These are phyloP conservation scores for Leptoclinus maculatus DNA, from an alignment of 2,797 vertebrate genomes.

Conservation along the genomic window DNA sequence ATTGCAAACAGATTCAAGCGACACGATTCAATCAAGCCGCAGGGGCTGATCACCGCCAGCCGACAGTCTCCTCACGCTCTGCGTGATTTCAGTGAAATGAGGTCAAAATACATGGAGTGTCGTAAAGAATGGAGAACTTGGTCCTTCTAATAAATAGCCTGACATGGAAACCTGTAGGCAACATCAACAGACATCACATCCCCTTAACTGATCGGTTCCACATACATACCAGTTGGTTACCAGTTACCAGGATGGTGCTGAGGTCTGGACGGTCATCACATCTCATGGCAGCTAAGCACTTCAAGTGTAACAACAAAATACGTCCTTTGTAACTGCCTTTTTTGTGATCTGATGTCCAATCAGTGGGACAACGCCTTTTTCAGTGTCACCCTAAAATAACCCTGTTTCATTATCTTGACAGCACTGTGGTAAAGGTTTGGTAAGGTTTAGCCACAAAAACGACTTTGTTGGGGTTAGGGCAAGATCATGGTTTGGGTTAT, in stretches of 20 bases:
- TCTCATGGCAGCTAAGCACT: no score
- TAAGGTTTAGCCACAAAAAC: no score
- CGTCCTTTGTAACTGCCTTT: no score
- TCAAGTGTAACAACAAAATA: not conserved
- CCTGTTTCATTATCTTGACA: no score
- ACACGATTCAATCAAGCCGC: slow-evolving; percentile 49
- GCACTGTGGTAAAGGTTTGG: no score
- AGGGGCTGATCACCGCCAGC: slow-evolving; percentile 22
- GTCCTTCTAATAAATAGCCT: slow-evolving; percentile 4
- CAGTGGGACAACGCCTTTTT: no score
- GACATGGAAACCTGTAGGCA: not conserved
- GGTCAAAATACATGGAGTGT: slow-evolving; percentile 10
- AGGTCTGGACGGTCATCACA: not conserved
- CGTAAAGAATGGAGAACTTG: not conserved
- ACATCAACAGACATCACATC: not conserved
- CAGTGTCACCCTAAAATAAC: no score
- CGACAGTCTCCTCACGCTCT: not conserved
- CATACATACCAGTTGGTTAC: not conserved
- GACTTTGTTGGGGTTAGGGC: no score
- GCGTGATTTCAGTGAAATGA: slow-evolving; percentile 21
- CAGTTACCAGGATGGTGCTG: not conserved
- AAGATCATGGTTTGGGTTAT: not conserved
- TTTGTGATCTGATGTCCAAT: no score
- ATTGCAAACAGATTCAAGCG: slow-evolving; percentile 58
- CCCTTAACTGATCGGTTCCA: not conserved